Evolutionary conservation across 2,888 invertebrate species (phyloP), one percentile per base, ranked within the genome.

Genomic region (Camponotus fellah): DNA sequence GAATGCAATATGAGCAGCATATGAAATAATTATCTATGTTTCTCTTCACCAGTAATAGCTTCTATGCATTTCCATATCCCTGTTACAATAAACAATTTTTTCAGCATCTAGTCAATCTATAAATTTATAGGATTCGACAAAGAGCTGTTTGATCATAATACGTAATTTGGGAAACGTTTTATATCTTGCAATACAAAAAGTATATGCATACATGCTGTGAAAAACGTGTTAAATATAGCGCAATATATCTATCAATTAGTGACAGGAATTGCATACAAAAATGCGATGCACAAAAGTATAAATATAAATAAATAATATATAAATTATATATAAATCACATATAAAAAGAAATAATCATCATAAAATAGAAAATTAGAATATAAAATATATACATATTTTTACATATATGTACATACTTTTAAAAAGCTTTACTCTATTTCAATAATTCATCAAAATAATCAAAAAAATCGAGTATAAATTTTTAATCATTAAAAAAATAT

Each of bases 21-120:
- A 43, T 65, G 12, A 82, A n/a, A 62, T 21, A 12, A 80, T 26
- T 26, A 26, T 56, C 12, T 56, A 53, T 3, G 6, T 14, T 74
- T 75, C 46, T 79, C 9, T 81, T 74, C 83, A 88, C 84, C 87
- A 84, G 85, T 86, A 82, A 37, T 21, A 56, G 71, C 69, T 46
- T 40, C 65, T 46, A 26, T 69, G 14, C 43, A 4, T 87, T 89
- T 89, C 74, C 89, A 89, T 89, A 89, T 89, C 86, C 87, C 87
- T 85, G 56, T 75, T 68, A 71, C 1, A 46, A 43, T 58, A 60
- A 82, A 75, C 60, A 14, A 49, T 34, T 49, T 62, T 60, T 21
- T 43, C 62, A 71, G 60, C 60, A 46, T 65, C 76, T 12, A 53
- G 66, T n/a, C 46, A 66, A 72, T 72, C 10, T 21, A 49, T 2